Conservation (phyloP, 2,113 vertebrate species). For the Steatornis caripensis region DNA sequence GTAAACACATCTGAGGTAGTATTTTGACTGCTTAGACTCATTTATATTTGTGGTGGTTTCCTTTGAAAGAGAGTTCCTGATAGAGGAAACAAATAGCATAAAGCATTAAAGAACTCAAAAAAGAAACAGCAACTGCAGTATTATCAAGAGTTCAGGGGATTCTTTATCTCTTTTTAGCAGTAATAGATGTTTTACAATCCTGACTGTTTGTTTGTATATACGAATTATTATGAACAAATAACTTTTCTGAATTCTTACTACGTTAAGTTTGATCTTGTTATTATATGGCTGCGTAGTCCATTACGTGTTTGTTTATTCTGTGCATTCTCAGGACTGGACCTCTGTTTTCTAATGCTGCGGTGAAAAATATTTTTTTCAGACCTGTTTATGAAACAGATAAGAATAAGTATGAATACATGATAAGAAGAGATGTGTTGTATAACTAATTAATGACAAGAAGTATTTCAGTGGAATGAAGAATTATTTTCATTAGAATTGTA, state of each 20-base stretch:
- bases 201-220: background rate
- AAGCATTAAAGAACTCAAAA: background rate
- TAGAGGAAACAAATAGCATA: background rate
- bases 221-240: background rate
- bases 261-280: background rate
- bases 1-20: background rate
- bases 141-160: background rate
- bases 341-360: background rate
- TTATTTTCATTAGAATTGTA: background rate
- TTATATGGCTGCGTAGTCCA: background rate
- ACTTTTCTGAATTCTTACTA: background rate
- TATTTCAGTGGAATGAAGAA: background rate
- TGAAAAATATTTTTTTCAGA: background rate
- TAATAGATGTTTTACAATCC: background rate
- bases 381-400: background rate
- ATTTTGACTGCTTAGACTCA: background rate
- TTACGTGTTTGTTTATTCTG: background rate
- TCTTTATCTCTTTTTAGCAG: background rate
- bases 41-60: constrained; percentile 11
- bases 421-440: background rate
- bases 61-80: background rate
- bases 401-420: background rate
- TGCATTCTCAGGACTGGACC: background rate
- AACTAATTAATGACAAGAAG: background rate
- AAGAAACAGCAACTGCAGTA: background rate